phyloP scores from a whole-genome alignment of 2,888 invertebrate genomes.

The Apodemia mormo region DNA sequence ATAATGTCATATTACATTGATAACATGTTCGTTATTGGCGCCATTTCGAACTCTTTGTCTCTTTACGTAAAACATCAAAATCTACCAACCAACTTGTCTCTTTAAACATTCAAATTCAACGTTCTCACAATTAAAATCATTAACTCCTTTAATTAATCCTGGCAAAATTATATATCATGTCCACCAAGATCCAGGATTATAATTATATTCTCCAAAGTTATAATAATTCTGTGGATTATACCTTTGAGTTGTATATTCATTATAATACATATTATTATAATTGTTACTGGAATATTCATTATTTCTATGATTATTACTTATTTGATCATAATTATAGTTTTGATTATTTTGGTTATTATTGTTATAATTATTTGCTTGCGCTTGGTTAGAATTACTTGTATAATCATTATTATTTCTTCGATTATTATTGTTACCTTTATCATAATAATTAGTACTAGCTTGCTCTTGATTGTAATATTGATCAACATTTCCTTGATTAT shows the following conservation, averaged over 20 bases:
- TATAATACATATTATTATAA: slow-evolving; percentile 17
- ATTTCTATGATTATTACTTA: slow-evolving; percentile 22
- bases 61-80: no score
- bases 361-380: not conserved
- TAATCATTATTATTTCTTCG: slow-evolving; percentile 4
- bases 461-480: slow-evolving; percentile 10
- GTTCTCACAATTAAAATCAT: no score
- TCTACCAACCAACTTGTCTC: no score
- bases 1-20: no score
- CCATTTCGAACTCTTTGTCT: no score
- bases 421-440: not conserved
- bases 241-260: slow-evolving; percentile 28
- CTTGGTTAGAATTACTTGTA: not conserved
- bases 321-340: slow-evolving; percentile 16
- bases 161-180: not conserved
- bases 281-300: not conserved
- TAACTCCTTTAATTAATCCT: not conserved
- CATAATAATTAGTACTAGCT: not conserved
- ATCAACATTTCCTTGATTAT: slow-evolving; percentile 5
- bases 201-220: slow-evolving; percentile 24
- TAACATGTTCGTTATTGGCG: no score
- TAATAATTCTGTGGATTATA: slow-evolving; percentile 21
- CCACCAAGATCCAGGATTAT: slow-evolving; percentile 28
- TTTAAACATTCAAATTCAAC: no score
- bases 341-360: slow-evolving; percentile 21